phyloP scores from a whole-genome alignment of 1,140 invertebrate species.

The Hypsibius dujardini region DNA sequence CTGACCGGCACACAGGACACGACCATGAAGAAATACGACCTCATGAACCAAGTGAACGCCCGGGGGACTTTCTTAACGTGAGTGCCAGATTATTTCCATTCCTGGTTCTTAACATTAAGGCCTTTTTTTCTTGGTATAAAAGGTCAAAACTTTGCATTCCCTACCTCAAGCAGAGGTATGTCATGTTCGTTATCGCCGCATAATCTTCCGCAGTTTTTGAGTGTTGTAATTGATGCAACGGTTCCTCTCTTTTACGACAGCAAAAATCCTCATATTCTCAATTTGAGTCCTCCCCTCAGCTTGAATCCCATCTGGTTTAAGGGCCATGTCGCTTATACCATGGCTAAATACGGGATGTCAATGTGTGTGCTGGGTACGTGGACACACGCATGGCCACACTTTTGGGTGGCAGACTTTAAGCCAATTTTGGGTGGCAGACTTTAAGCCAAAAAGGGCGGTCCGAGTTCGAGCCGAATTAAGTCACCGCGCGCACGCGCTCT shows the following conservation, averaged over 20 bases:
- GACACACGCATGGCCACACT: too few species aligned
- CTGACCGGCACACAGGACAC: conserved; percentile 66
- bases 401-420: too few species aligned
- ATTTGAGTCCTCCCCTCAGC: conserved; percentile 80
- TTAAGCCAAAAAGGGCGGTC: too few species aligned
- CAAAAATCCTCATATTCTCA: conserved; percentile 82
- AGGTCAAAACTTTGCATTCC: conserved; percentile 13
- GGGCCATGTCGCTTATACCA: conserved; percentile 75
- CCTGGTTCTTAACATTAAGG: neutral
- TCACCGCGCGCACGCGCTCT: too few species aligned
- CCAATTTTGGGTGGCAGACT: too few species aligned
- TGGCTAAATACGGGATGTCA: conserved; percentile 98
- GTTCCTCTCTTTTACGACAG: conserved; percentile 40
- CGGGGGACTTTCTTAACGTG: conserved; percentile 79
- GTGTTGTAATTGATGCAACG: neutral
- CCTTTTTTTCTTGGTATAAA: conserved; percentile 17
- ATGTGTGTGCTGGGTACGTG: conserved; percentile 66
- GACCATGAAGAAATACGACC: conserved; percentile 83
- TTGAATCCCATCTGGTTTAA: conserved; percentile 78
- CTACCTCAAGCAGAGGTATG: conserved; percentile 11
- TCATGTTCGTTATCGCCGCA: conserved; percentile 20
- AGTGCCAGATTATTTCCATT: conserved; percentile 29
- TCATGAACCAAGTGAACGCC: conserved; percentile 79
- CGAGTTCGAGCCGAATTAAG: too few species aligned
- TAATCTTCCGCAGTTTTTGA: conserved; percentile 14